Evolutionary conservation across 1,140 invertebrate species (phyloP), one percentile per base, ranked within the genome.

Genomic region (Atta colombica): DNA sequence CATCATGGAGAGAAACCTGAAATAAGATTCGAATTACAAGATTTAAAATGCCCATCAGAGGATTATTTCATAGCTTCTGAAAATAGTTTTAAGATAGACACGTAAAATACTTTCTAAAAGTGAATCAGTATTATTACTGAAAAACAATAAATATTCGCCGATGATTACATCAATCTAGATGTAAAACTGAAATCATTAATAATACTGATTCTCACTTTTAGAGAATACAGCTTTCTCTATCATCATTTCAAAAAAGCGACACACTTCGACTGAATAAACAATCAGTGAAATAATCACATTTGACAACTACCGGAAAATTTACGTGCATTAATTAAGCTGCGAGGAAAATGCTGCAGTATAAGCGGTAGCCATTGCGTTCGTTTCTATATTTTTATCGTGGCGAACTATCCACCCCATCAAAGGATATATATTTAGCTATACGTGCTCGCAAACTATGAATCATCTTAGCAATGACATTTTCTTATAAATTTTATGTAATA

Each of bases 381-480:
- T 66, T 14, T 66, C 39, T 7, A 66, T 16, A 65, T 66, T 65
- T 51, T 51, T 66, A 53, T 81, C 21, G 35, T 31, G 21, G 28
- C 39, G 35, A 2, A 55, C 5, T 28, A 39, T 39, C 71, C 14
- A 58, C 21, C 66, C 10, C 35, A 2, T n/a, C 65, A 31, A 14
- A 65, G 16, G 21, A 25, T 25, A 81, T 60, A 55, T 80, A 81
- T 71, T 81, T 69, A 81, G 51, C n/a, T 55, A 49, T 49, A 14
- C 21, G 16, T 25, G 25, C 25, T 60, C 68, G 25, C 63, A 14
- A 7, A n/a, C 81, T 18, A 77, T 77, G 81, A 84, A 84, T 84
- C 81, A 77, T 72, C 35, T 45, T 3, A 75, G 69, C 72, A 80
- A 66, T 25, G 88, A 86, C 84, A 89, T 90, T 90, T 89, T 84